Conservation (phyloP, 2,113 vertebrate genomes). For the Hypanus sabinus region DNA sequence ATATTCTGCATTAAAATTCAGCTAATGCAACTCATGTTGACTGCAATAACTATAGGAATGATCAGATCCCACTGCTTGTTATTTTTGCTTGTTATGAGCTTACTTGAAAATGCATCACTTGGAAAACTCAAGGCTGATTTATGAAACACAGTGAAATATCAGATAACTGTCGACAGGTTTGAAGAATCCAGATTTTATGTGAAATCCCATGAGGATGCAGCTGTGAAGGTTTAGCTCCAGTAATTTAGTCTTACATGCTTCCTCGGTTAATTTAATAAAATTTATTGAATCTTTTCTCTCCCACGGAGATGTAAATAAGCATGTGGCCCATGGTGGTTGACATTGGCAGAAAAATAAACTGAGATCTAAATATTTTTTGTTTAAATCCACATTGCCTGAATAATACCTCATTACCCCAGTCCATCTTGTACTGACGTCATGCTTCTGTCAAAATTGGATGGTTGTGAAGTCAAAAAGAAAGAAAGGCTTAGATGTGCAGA, state of each 20-base stretch:
- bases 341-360: not conserved
- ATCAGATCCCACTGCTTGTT: not conserved
- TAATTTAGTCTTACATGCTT: conserved; percentile 6
- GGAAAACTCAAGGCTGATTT: not conserved
- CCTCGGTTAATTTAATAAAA: conserved; percentile 1
- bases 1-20: not conserved
- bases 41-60: not conserved
- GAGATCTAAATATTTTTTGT: not conserved
- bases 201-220: not conserved
- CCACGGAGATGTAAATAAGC: not conserved
- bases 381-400: not conserved
- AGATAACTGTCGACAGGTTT: not conserved
- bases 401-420: not conserved
- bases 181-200: not conserved
- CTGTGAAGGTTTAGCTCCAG: not conserved
- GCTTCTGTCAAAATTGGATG: not conserved
- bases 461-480: not conserved
- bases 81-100: not conserved
- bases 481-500: too few species aligned
- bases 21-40: not conserved
- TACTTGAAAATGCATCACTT: not conserved
- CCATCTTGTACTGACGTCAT: not conserved
- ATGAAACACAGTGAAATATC: not conserved
- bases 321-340: not conserved
- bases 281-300: not conserved